phyloP scores from a whole-genome alignment of 2,797 vertebrate genomes.

The Pangasius larnaudii region DNA sequence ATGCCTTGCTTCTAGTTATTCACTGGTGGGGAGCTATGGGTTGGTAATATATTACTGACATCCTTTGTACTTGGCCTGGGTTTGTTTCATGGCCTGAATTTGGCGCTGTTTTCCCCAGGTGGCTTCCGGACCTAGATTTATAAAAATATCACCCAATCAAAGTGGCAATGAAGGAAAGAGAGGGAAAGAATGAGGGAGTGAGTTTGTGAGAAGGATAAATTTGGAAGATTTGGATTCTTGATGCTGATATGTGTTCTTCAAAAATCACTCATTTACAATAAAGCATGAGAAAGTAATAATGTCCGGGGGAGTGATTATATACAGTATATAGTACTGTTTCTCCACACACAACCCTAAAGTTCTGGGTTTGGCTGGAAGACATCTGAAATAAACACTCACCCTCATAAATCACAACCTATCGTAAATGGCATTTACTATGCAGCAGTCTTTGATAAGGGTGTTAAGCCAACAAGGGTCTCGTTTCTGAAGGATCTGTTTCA shows the following conservation, averaged over 20 bases:
- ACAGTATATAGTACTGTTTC: not conserved
- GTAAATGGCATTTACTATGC: not conserved
- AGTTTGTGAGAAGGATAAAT: conserved; percentile 17
- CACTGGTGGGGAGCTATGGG: conserved; percentile 37
- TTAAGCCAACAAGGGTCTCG: not conserved
- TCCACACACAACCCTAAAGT: not conserved
- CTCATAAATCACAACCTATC: not conserved
- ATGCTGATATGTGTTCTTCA: not conserved
- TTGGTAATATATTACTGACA: conserved; percentile 55
- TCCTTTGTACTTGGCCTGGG: conserved; percentile 54
- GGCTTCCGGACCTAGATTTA: conserved; percentile 81
- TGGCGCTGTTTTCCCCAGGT: conserved; percentile 76
- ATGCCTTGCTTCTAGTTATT: conserved; percentile 38
- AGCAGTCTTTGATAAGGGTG: not conserved
- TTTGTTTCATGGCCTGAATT: conserved; percentile 62
- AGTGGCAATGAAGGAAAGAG: conserved; percentile 74
- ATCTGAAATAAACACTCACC: not conserved
- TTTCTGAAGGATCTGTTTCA: conserved; percentile 1
- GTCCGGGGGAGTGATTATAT: not conserved
- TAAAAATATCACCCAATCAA: conserved; percentile 85
- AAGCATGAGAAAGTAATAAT: not conserved
- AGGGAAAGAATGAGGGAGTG: conserved; percentile 55
- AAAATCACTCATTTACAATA: not conserved
- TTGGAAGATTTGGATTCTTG: conserved; percentile 3
- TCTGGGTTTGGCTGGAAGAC: not conserved